Base-by-base conservation (phyloP, 2,888 invertebrate species). In the Erebia epiphron region DNA sequence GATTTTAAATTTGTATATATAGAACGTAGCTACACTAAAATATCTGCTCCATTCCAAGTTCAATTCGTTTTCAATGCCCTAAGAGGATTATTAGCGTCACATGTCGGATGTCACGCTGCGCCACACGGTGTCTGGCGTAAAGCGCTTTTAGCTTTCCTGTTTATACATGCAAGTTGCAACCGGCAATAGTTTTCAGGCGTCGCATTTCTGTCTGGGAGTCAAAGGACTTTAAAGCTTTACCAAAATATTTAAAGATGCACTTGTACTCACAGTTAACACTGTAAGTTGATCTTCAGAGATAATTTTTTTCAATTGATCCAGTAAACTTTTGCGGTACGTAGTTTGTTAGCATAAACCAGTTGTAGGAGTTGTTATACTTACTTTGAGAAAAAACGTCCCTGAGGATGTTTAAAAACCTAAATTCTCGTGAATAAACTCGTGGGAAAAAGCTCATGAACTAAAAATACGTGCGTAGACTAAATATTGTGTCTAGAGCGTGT, bases 1-100 rank as follows among this genome's bases (percentile, higher is more conserved):
- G 26, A 26, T 3, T 26, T 26, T 3, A 26, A 26, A 26, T 26
- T 26, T 26, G 26, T 26, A 26, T 26, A 26, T 26, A 14, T 16
- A 16, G 2, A 52, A 16, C 35, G 2, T 26, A 14, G 35, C 1
- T 35, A n/a, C 18, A 5, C 26, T 58, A 35, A 35, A 26, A 26
- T 35, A 35, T 21, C 10, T 49, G 13, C 18, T 46, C 11, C 21
- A 21, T 21, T 5, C 13, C 2, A 13, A 16, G 46, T 21, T 18
- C 13, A 10, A 46, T 62, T 9, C 16, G 11, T 11, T 11, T 5
- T 61, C 3, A 26, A 52, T 13, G 35, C 41, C 41, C 56, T 54
- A 66, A 66, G 65, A 11, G 65, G 56, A 43, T 66, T 56, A 66
- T 54, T 65, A 54, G 18, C 43, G 52, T 65, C 54, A 41, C 54